Evolutionary conservation across 1,140 invertebrate species (phyloP), one percentile per base, ranked within the genome.

Genomic region (Diabrotica undecimpunctata): DNA sequence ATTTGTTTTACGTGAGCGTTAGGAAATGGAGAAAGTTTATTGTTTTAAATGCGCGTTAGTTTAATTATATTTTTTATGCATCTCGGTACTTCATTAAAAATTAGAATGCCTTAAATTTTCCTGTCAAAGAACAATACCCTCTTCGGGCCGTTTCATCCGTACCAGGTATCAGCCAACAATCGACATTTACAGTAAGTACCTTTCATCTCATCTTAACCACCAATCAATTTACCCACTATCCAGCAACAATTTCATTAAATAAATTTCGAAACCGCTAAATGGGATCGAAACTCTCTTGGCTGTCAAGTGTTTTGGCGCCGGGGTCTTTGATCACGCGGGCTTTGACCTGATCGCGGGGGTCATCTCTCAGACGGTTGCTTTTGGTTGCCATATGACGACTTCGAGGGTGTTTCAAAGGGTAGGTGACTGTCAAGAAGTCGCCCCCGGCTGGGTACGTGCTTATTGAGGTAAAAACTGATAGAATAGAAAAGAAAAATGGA

Each of bases 261-360:
- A 57, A 12, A 57, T 57, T 57, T 57, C 55, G 25, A 61, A 61
- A 61, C 59, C 59, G 59, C 59, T 52, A 61, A 61, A 61, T 61
- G 59, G 59, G 59, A 61, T 61, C 46, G 41, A 52, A 61, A 61
- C 12, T 61, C 46, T 61, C 50, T 57, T 66, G 59, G 70, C 72
- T 68, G 74, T 75, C 72, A 75, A 74, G 72, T 70, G 72, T 75
- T 75, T 75, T 75, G 72, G 74, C 74, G 74, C 74, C 74, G 74
- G 74, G 65, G 69, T 71, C 72, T 75, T 75, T 75, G 74, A 75
- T 74, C 74, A 75, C 53, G 64, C 65, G 69, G 71, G 72, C 66
- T 73, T 68, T 75, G 74, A 75, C 74, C 74, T 64, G 62, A 62
- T 51, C 67, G 67, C 67, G 5, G 60, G 63, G 72, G 69, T 72